Conservation (phyloP, 2,797 vertebrate genomes). For the Crenuchus spilurus region DNA sequence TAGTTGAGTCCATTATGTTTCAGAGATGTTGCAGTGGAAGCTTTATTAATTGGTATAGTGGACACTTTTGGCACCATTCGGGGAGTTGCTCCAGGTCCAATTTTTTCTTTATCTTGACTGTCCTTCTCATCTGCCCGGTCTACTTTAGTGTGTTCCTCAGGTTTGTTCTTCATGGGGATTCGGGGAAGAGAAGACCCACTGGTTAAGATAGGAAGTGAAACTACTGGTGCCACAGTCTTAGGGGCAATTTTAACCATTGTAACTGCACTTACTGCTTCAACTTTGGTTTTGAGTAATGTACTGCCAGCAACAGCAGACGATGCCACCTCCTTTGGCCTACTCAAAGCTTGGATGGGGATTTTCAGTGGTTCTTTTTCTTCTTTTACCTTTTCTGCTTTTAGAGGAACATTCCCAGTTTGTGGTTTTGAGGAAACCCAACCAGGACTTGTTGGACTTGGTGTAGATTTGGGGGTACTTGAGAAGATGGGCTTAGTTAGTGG, state of each 20-base stretch:
- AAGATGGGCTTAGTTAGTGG: constrained; percentile 81
- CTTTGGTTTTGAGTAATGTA: constrained; percentile 76
- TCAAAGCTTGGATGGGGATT: constrained; percentile 68
- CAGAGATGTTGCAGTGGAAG: constrained; percentile 64
- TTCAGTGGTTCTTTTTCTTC: constrained; percentile 66
- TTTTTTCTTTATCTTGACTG: constrained; percentile 58
- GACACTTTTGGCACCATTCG: constrained; percentile 79
- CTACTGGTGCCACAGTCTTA: constrained; percentile 65
- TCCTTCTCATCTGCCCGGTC: constrained; percentile 73
- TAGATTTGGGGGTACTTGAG: constrained; percentile 73
- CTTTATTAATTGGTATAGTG: constrained; percentile 72
- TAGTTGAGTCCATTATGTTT: constrained; percentile 81
- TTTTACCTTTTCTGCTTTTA: constrained; percentile 71
- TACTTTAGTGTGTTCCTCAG: constrained; percentile 74
- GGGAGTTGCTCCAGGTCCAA: constrained; percentile 66
- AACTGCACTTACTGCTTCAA: constrained; percentile 73
- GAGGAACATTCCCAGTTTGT: constrained; percentile 69
- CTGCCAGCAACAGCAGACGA: constrained; percentile 65
- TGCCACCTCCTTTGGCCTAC: constrained; percentile 73
- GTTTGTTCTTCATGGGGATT: constrained; percentile 66
- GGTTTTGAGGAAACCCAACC: constrained; percentile 64
- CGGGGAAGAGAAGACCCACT: constrained; percentile 67
- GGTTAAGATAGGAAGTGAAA: constrained; percentile 70
- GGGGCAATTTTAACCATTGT: constrained; percentile 78
- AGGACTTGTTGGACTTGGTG: constrained; percentile 62